phyloP scores from a whole-genome alignment of 2,888 invertebrate species.

The Drosophila falleni region DNA sequence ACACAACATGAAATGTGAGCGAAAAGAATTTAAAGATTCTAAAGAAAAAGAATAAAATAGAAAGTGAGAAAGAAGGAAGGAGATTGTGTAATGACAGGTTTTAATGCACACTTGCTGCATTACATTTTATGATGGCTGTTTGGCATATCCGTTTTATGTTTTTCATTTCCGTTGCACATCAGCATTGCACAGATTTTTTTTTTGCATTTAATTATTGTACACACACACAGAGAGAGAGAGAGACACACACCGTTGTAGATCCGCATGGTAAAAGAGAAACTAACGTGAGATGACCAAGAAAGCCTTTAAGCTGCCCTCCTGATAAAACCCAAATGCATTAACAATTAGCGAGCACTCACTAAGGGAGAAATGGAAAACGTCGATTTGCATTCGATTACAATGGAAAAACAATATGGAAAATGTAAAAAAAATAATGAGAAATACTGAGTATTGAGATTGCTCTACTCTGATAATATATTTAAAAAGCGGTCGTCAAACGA shows the following conservation, averaged over 20 bases:
- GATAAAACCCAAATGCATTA: slow-evolving; percentile 33
- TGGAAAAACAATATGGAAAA: neutral
- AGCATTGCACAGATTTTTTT: slow-evolving; percentile 45
- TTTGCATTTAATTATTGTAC: slow-evolving; percentile 63
- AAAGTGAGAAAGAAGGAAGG: neutral
- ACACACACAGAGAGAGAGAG: slow-evolving; percentile 1
- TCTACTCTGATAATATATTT: too few relatives aligned
- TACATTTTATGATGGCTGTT: slow-evolving; percentile 59
- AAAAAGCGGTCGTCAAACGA: too few relatives aligned
- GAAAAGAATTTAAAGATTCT: neutral
- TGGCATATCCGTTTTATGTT: slow-evolving; percentile 63
- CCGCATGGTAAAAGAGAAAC: slow-evolving; percentile 4
- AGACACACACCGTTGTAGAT: slow-evolving; percentile 6
- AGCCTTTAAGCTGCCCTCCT: slow-evolving; percentile 39
- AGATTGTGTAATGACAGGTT: slow-evolving; percentile 2
- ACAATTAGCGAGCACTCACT: slow-evolving; percentile 31
- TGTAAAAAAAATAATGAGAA: too few relatives aligned
- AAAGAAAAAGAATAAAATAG: neutral
- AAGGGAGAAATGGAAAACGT: slow-evolving; percentile 27
- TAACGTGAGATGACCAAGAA: slow-evolving; percentile 3
- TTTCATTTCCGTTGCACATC: slow-evolving; percentile 63
- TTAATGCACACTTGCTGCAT: slow-evolving; percentile 58
- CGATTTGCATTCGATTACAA: slow-evolving; percentile 26
- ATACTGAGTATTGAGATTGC: neutral
- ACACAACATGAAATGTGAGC: slow-evolving; percentile 1